Conservation (phyloP, 2,113 vertebrate species). For the Pelvicachromis taeniatus region DNA sequence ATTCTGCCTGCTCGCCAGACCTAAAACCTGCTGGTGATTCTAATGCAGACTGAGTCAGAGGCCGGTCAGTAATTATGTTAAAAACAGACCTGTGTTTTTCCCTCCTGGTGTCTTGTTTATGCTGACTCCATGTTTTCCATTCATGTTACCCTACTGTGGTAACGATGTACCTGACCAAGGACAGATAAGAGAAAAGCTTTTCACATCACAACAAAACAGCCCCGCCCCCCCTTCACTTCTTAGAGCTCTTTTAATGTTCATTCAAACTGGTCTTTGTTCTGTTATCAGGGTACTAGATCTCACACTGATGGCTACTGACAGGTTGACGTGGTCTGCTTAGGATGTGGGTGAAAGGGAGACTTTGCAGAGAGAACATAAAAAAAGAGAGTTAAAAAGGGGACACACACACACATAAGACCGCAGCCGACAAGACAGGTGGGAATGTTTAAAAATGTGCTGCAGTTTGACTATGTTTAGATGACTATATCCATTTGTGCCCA, state of each 20-base stretch:
- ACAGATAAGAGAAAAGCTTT: slow-evolving; percentile 45
- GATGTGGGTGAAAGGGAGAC: not conserved
- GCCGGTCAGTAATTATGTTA: slow-evolving; percentile 14
- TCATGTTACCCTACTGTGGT: slow-evolving; percentile 20
- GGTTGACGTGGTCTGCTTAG: slow-evolving; percentile 5
- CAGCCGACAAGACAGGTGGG: not conserved
- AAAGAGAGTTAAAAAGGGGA: not conserved
- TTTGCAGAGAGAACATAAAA: not conserved
- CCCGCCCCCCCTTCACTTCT: not conserved
- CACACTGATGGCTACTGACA: slow-evolving; percentile 53
- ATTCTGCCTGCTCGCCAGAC: not conserved
- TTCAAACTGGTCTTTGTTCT: slow-evolving; percentile 32
- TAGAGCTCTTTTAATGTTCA: slow-evolving; percentile 1
- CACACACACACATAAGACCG: not conserved
- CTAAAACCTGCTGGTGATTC: not conserved
- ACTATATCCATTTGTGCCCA: not conserved
- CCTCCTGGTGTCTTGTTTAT: slow-evolving; percentile 38
- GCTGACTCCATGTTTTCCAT: slow-evolving; percentile 44
- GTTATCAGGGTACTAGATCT: slow-evolving; percentile 39
- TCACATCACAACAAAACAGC: slow-evolving; percentile 25
- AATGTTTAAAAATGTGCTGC: not conserved
- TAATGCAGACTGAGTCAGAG: not conserved
- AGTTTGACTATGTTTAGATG: not conserved
- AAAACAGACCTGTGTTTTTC: not conserved
- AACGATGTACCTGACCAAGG: slow-evolving; percentile 44